Conservation (phyloP, 2,113 vertebrate species). For the Mesitornis unicolor region DNA sequence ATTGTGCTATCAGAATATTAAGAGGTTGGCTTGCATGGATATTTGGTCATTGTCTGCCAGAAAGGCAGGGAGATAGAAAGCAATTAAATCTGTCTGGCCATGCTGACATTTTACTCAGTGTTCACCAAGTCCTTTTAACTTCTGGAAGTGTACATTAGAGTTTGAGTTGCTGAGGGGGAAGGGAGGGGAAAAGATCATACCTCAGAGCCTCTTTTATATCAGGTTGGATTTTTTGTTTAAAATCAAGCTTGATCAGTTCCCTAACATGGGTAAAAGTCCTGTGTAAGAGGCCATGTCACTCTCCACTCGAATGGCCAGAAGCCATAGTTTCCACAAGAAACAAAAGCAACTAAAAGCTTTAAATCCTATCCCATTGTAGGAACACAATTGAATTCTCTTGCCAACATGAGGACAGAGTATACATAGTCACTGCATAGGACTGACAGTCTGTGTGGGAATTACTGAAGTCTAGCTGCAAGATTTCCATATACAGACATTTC, state of each 20-base stretch:
- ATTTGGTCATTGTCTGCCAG: constrained; percentile 11
- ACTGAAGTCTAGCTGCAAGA: constrained; percentile 64
- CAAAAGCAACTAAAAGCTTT: constrained; percentile 61
- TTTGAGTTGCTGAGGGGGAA: neutral
- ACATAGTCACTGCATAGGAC: constrained; percentile 44
- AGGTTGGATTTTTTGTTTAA: neutral
- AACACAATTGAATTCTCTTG: constrained; percentile 52
- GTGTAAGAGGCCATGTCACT: constrained; percentile 4
- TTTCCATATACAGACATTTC: constrained; percentile 54
- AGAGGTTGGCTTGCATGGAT: neutral
- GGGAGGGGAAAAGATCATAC: neutral
- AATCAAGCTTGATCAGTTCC: neutral
- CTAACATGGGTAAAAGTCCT: constrained; percentile 13
- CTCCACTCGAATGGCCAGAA: constrained; percentile 38
- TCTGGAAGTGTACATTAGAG: neutral
- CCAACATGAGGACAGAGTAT: constrained; percentile 46
- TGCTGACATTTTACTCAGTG: neutral
- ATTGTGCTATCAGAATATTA: neutral
- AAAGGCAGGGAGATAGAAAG: neutral
- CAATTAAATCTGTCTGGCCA: neutral
- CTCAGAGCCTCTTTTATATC: neutral
- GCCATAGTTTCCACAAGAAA: constrained; percentile 58
- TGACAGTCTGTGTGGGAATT: constrained; percentile 68
- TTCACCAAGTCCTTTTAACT: neutral
- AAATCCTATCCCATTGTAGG: constrained; percentile 60